Conservation (phyloP, 2,113 vertebrate genomes). For the Dipodomys merriami region DNA sequence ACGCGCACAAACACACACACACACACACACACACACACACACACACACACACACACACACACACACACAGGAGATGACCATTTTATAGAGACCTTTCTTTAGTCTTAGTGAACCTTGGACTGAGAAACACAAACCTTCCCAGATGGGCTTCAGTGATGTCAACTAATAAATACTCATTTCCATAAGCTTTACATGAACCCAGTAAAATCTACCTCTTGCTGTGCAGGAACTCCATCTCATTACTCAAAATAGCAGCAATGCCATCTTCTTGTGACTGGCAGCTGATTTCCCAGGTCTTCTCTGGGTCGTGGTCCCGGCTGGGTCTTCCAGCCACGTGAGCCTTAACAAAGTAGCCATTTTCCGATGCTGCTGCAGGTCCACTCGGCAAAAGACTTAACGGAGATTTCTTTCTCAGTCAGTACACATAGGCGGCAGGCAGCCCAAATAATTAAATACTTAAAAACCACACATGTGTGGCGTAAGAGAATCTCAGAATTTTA, state of each 20-base stretch:
- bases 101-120: background rate
- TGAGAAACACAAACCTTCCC: background rate
- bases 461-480: background rate
- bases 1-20: no score
- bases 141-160: background rate
- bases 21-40: no score
- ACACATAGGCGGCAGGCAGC: background rate
- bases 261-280: constrained; percentile 52
- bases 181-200: constrained; percentile 87
- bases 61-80: background rate
- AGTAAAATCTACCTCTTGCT: constrained; percentile 88
- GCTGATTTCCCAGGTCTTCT: background rate
- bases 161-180: constrained; percentile 75
- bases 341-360: background rate
- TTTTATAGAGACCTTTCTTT: background rate
- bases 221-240: constrained; percentile 85
- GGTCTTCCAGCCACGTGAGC: background rate
- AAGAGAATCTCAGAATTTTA: constrained; percentile 58
- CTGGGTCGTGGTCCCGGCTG: background rate
- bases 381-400: background rate
- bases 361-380: background rate
- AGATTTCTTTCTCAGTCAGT: background rate
- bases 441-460: background rate
- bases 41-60: no score
- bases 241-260: constrained; percentile 86